Base-by-base conservation (phyloP, 2,888 invertebrate genomes). In the Microctonus hyperodae region DNA sequence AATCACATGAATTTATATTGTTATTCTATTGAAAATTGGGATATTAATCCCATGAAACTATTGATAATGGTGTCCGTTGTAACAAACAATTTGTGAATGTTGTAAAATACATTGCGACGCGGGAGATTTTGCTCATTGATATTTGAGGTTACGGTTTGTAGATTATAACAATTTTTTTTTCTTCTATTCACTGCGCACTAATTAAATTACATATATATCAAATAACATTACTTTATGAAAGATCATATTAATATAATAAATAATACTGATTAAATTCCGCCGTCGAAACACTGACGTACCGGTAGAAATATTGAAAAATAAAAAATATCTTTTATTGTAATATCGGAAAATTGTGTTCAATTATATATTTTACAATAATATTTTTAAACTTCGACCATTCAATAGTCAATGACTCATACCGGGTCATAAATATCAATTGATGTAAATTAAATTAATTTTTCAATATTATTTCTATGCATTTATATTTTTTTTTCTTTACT, bases 81-180 rank as follows among this genome's bases (percentile, higher is more conserved):
- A 20, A 37, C 7, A 35, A 50, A 22, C 33, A 51, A 23, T 50
- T n/a, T 16, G 4, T 37, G 9, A 37, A 37, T 50, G 50, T 5
- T 25, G 28, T 57, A 20, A 58, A 58, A 20, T 22, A 16, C 20
- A 16, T 25, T 5, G 6, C 20, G 16, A 40, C 35, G 53, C 59
- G 59, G 53, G 60, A 55, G n/a, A 62, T 68, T n/a, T n/a, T 71
- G 67, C 70, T 65, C 66, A 64, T 75, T 73, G 72, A 70, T 68
- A 61, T 72, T 73, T 68, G 70, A 77, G 76, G 76, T 78, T 78
- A 79, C 75, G 73, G 71, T 68, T 70, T 67, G 62, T 48, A 40
- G 48, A 53, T n/a, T n/a, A 51, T 48, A 44, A 57, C 16, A 67
- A 59, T 64, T 65, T 62, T 25, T 25, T 40, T 62, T 57, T 55